phyloP scores from a whole-genome alignment of 2,113 vertebrate genomes.

The Sakesphorus luctuosus region DNA sequence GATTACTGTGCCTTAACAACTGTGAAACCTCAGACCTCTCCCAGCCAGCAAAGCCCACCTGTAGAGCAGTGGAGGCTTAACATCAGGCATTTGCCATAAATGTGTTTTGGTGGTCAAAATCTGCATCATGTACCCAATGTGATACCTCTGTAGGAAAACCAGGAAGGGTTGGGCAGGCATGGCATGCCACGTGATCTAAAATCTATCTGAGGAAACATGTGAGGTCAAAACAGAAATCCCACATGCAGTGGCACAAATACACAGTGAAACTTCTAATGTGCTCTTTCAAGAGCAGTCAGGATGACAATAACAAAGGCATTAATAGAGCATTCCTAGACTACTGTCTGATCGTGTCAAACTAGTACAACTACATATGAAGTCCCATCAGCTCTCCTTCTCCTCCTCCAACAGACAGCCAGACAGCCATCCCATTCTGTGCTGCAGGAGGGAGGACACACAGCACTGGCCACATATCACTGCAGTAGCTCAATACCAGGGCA shows the following conservation, averaged over 20 bases:
- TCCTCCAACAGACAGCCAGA: not conserved
- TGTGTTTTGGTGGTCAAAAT: not conserved
- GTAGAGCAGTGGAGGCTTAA: not conserved
- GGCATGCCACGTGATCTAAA: not conserved
- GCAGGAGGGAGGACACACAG: not conserved
- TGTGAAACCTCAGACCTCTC: not conserved
- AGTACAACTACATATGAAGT: fast-evolving
- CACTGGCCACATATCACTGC: not conserved
- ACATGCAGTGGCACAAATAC: not conserved
- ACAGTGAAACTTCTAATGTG: not conserved
- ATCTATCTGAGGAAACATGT: fast-evolving
- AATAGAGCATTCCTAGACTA: not conserved
- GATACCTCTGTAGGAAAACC: not conserved
- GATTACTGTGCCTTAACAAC: not conserved
- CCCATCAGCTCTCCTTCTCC: not conserved
- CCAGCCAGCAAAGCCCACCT: not conserved
- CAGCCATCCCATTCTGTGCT: not conserved
- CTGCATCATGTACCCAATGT: fast-evolving
- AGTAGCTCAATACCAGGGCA: fast-evolving
- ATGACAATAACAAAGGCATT: not conserved
- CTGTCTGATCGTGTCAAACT: not conserved
- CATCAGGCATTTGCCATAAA: not conserved
- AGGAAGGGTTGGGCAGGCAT: not conserved
- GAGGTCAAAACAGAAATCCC: not conserved
- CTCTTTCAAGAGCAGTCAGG: not conserved